Evolutionary conservation across 2,113 vertebrate species (phyloP).

Genomic region (Myotis lucifugus): DNA sequence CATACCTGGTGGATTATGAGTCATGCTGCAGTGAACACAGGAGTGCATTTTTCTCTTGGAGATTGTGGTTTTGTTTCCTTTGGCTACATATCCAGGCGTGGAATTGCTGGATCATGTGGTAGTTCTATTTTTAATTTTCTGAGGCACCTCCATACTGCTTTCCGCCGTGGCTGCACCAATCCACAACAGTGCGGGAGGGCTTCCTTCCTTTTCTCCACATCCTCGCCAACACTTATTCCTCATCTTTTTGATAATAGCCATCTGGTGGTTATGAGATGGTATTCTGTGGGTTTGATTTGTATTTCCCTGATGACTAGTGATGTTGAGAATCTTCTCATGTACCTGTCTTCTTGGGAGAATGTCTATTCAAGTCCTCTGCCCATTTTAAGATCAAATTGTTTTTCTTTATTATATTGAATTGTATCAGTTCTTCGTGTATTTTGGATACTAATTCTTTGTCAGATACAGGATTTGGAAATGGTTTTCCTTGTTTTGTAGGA

Average conservation of each 20-base stretch:
- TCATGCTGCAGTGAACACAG: not conserved
- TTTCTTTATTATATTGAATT: not conserved
- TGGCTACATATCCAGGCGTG: not conserved
- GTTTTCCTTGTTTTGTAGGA: not conserved
- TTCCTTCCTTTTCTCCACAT: not conserved
- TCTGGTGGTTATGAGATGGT: not conserved
- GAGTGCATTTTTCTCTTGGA: not conserved
- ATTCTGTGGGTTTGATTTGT: not conserved
- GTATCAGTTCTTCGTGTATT: not conserved
- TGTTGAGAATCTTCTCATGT: not conserved
- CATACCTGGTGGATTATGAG: not conserved
- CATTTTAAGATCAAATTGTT: not conserved
- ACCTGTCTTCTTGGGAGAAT: not conserved
- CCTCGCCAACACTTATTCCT: not conserved
- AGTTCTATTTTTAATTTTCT: not conserved
- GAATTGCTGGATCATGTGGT: not conserved
- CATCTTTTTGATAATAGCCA: not conserved
- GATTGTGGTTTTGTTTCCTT: not conserved
- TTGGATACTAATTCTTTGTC: not conserved
- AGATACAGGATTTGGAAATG: not conserved
- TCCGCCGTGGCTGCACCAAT: not conserved
- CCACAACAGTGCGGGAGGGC: not conserved
- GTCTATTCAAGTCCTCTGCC: not conserved
- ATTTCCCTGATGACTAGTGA: not conserved
- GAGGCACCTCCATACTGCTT: not conserved